Conservation (phyloP, 2,888 invertebrate species). For the Tupiocoris notatus region DNA sequence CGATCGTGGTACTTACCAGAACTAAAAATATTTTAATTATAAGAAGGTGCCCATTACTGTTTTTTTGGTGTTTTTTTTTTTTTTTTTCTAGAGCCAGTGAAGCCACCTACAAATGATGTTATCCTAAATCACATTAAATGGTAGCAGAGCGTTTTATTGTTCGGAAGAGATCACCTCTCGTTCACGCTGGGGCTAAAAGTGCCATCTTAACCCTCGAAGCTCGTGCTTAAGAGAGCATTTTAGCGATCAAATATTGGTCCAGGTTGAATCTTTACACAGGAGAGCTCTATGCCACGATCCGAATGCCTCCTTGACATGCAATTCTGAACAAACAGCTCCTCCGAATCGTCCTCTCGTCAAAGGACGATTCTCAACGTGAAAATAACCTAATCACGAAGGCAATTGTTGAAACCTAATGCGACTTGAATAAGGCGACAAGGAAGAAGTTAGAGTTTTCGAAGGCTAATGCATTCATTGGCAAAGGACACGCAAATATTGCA, state of each 20-base stretch:
- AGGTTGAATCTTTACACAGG: no score
- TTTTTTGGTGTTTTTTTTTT: no score
- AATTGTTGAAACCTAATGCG: neutral
- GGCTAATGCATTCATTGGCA: neutral
- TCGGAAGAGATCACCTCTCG: neutral
- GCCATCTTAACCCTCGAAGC: no score
- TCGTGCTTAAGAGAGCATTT: no score
- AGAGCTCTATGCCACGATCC: no score
- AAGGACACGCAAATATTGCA: neutral
- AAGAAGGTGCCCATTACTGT: no score
- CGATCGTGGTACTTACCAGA: no score
- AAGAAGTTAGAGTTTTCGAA: neutral
- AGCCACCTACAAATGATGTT: no score
- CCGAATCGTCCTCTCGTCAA: neutral
- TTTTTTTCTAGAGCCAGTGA: no score
- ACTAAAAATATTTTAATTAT: no score
- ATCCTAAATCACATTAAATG: no score
- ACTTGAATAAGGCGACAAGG: neutral
- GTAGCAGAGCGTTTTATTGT: constrained; percentile 15
- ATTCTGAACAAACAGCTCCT: neutral
- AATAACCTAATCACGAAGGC: neutral
- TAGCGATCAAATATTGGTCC: neutral
- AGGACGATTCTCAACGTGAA: neutral
- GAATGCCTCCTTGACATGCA: neutral
- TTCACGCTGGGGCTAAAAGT: no score